phyloP scores from a whole-genome alignment of 2,797 vertebrate species.

The Pangasius larnaudii region DNA sequence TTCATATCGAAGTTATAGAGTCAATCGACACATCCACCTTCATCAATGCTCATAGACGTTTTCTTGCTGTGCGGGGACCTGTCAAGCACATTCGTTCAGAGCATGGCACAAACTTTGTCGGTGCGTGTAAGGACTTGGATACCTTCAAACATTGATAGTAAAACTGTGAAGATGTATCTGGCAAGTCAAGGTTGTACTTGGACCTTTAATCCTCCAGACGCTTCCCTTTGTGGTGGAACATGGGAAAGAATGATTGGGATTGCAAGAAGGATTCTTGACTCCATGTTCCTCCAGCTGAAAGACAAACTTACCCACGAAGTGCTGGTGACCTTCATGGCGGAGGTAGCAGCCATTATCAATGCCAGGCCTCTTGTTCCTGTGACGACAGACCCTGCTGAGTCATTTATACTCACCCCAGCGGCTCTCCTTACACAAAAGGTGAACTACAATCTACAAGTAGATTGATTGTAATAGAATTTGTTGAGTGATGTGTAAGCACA shows the following conservation, averaged over 20 bases:
- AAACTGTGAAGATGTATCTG: constrained; percentile 15
- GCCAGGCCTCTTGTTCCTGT: constrained; percentile 10
- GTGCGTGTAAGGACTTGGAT: constrained; percentile 39
- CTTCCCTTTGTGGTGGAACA: constrained; percentile 24
- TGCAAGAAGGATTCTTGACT: constrained; percentile 39
- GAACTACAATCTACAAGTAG: background rate
- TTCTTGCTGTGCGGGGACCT: constrained; percentile 28
- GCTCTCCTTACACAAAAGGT: constrained; percentile 48
- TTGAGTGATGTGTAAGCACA: no score
- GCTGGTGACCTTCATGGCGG: constrained; percentile 44
- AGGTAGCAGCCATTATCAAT: background rate
- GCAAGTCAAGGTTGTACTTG: constrained; percentile 30
- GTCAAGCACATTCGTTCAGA: constrained; percentile 36
- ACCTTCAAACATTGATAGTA: background rate
- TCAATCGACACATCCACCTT: constrained; percentile 29
- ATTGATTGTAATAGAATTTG: no score
- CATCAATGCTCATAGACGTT: constrained; percentile 31
- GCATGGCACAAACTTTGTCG: constrained; percentile 32
- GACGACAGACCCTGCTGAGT: background rate
- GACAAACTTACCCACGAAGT: constrained; percentile 43
- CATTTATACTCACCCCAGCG: background rate
- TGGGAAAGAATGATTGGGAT: constrained; percentile 55
- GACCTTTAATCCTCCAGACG: constrained; percentile 40
- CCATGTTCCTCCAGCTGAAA: constrained; percentile 48
- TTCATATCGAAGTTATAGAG: constrained; percentile 53